Conservation (phyloP, 2,888 invertebrate genomes). For the Chloroclysta siterata region DNA sequence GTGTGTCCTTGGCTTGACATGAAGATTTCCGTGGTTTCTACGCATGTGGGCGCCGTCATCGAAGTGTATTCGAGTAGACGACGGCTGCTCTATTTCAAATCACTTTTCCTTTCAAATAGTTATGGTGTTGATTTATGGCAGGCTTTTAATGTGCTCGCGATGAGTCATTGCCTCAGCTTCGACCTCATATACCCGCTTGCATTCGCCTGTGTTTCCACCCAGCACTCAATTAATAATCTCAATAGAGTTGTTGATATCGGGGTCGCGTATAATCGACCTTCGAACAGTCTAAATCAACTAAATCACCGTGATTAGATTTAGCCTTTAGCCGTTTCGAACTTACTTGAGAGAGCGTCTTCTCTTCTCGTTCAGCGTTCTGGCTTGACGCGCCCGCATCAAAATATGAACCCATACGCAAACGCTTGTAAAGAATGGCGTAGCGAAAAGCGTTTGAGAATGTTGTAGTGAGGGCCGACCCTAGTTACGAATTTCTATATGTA, state of each 20-base stretch:
- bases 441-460: neutral
- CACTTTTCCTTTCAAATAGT: slow-evolving; percentile 30
- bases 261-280: no score
- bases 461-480: slow-evolving; percentile 40
- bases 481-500: slow-evolving; percentile 54
- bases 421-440: neutral
- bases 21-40: neutral
- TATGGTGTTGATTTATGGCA: slow-evolving; percentile 26
- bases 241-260: no score
- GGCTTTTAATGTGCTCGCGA: slow-evolving; percentile 3
- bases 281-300: no score
- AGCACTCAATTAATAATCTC: neutral
- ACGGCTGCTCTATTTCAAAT: slow-evolving; percentile 12
- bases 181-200: neutral
- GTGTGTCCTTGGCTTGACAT: no score
- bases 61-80: neutral
- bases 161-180: neutral
- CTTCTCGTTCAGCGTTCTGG: no score
- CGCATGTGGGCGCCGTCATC: neutral
- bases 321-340: no score
- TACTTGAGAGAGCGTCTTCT: no score
- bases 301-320: no score
- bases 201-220: neutral
- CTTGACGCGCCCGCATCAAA: no score
- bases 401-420: neutral